Evolutionary conservation across 23 tunicate genomes (phyloP).

Genomic region (Styela plicata): DNA sequence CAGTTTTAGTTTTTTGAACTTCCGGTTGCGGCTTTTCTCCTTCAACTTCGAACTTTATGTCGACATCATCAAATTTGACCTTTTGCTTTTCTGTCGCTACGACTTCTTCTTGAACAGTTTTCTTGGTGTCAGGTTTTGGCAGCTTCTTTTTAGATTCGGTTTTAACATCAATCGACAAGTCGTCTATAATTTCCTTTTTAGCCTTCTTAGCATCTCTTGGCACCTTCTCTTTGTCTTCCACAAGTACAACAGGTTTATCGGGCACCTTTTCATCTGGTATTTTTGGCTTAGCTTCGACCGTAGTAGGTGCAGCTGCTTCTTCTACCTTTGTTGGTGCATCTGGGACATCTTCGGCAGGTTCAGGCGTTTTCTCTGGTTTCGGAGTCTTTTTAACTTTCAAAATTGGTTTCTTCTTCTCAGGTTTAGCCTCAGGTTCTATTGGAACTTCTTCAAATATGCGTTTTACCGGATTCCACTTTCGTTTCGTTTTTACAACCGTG

Average conservation of each 20-base stretch:
- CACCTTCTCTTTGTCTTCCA: not conserved
- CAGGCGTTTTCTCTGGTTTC: not conserved
- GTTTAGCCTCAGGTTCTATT: slow-evolving; percentile 10
- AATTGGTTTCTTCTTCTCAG: not conserved
- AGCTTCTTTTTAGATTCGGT: not conserved
- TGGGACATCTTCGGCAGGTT: not conserved
- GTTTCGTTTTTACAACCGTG: not conserved
- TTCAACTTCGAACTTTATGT: not conserved
- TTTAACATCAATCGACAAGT: not conserved
- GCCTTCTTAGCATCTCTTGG: not conserved
- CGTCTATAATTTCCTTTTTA: not conserved
- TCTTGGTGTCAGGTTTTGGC: not conserved
- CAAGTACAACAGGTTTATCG: not conserved
- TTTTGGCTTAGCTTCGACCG: not conserved
- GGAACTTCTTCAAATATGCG: slow-evolving; percentile 47
- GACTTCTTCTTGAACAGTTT: not conserved
- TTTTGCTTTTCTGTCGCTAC: not conserved
- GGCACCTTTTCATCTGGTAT: not conserved
- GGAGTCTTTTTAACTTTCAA: not conserved
- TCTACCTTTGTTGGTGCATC: not conserved
- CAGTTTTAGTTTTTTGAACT: not conserved
- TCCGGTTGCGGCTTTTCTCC: not conserved
- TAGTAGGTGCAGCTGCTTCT: not conserved
- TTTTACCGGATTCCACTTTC: slow-evolving; percentile 54
- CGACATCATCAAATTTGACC: not conserved